Evolutionary conservation across 2,888 invertebrate genomes (phyloP), one percentile per base, ranked within the genome.

Genomic region (Spatulosminthurus flaviceps): DNA sequence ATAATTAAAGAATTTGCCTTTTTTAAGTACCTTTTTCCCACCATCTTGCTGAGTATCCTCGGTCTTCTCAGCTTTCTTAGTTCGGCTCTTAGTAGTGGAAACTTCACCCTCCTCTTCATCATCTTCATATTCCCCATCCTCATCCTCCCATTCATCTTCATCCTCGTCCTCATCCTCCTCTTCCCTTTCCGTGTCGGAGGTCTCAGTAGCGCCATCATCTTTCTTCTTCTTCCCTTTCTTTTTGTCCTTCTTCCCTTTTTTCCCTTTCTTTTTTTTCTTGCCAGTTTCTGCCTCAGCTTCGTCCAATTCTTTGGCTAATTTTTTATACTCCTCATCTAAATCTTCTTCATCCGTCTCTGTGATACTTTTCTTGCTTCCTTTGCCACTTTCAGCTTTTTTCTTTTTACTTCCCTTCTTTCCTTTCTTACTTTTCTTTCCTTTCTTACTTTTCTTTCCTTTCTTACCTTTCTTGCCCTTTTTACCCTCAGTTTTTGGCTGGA

Each of bases 331-430:
- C 22, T 70, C 80, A 26, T 81, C 81, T 64, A 69, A 34, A 19
- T 80, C 81, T 0, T 77, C 78, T 7, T 78, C 72, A 0, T 74
- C 79, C 0, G 77, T 77, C 7, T 74, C 69, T 21, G 78, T 78
- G 16, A 42, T 77, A 9, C 80, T 79, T 71, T 79, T 80, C 66
- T 81, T 81, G 21, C 77, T 71, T n/a, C 67, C 28, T 43, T 74
- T 51, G 21, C 29, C 67, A 29, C 73, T 60, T 29, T 67, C 77
- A 41, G 61, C 73, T 26, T 78, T 79, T 69, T 78, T 78, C 60
- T 80, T 78, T 21, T 71, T 77, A 11, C 73, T 66, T 0, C 67
- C 24, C 22, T 78, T 80, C 21, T 76, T 72, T 42, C 71, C 78
- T 19, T 60, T 80, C 34, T 77, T 77, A 13, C 61, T 72, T 22